Evolutionary conservation across 2,888 invertebrate species (phyloP).

Genomic region (Xestia c-nigrum): DNA sequence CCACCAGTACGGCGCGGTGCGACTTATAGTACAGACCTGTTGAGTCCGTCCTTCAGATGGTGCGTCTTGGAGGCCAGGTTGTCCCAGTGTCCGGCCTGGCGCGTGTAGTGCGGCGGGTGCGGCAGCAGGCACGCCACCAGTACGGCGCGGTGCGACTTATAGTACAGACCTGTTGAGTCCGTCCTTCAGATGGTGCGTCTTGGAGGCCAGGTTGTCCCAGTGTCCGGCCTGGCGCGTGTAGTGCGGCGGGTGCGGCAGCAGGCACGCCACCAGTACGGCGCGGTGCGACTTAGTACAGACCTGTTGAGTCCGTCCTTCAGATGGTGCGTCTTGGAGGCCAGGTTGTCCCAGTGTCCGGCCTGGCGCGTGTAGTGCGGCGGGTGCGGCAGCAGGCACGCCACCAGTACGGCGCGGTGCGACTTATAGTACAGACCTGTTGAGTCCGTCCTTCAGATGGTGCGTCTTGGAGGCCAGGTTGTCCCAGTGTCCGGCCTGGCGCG

Average conservation of each 20-base stretch:
- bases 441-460: too few species aligned
- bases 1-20: too few species aligned
- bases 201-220: conserved; percentile 97
- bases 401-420: too few species aligned
- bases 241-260: conserved; percentile 98
- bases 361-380: too few species aligned
- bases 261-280: conserved; percentile 97
- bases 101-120: conserved; percentile 91
- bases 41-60: conserved; percentile 98
- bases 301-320: too few species aligned
- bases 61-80: conserved; percentile 96
- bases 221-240: conserved; percentile 98
- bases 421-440: too few species aligned
- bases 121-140: conserved; percentile 93
- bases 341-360: too few species aligned
- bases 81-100: conserved; percentile 99
- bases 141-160: conserved; percentile 4
- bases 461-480: too few species aligned
- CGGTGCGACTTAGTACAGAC: conserved; percentile 91
- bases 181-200: conserved; percentile 98
- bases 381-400: too few species aligned
- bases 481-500: too few species aligned
- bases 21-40: conserved; percentile 82
- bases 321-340: too few species aligned
- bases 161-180: conserved; percentile 93